Base-by-base conservation (phyloP, 2,888 invertebrate species). In the Drosophila greeni region DNA sequence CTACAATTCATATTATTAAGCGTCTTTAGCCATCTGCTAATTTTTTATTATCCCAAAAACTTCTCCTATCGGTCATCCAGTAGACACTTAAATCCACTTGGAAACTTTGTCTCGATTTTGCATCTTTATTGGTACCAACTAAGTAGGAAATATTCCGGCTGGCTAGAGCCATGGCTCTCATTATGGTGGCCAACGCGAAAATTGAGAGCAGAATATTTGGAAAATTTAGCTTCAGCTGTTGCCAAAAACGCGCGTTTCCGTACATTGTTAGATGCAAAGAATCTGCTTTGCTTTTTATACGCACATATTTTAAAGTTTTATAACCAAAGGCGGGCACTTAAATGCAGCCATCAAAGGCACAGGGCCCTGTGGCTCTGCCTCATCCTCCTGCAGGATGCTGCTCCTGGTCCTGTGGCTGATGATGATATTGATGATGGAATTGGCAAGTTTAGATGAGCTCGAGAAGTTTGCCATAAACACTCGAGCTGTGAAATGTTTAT, bases 201-300 rank as follows among this genome's bases (percentile, higher is more conserved):
- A 33, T 52, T 33, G 52, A 34, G 40, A 51, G 49, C 48, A 16
- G 31, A 23, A 54, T 33, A 23, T 34, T 54, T 54, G 20, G 7
- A 66, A 47, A 55, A 66, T 68, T 34, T 24, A 20, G 52, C 52
- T 52, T 60, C 70, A 67, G 61, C 61, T 67, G 66, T 48, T 69
- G 52, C 49, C 55, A 56, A 72, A 54, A 66, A 39, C 49, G 47
- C 54, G 52, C 20, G 20, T 43, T 39, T 51, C 14, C 31, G 45
- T 65, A 83, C 74, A 75, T 76, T 82, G 82, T 82, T 56, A 61
- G 60, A 81, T 83, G 74, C 82, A 78, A 78, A 78, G 62, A 66
- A 61, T 66, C 59, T 56, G 45, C 51, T 36, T 49, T 29, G 49
- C 45, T 42, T 75, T 70, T 67, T 66, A 57, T 69, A 53, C 55